Percentiles rank a stretch among this genome's conserved stretches.
These are phyloP conservation scores for Drosophila macrothrix DNA, from an alignment of 2,888 invertebrate species.

Conservation along the genomic window DNA sequence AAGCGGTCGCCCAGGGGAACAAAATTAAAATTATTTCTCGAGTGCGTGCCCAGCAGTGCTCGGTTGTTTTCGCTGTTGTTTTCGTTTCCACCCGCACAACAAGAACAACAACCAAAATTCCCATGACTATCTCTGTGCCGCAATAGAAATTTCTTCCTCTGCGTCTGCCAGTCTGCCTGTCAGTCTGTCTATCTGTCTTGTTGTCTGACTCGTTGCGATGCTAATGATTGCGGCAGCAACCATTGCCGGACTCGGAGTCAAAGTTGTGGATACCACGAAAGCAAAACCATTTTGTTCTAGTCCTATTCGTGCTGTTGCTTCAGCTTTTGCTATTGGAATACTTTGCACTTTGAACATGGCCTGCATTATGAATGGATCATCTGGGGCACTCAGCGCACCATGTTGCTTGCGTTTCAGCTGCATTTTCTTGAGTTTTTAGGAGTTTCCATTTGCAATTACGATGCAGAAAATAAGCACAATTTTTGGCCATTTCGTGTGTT, in stretches of 20 bases:
- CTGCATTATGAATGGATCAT: slow-evolving; percentile 73
- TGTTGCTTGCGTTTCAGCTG: slow-evolving; percentile 50
- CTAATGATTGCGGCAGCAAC: slow-evolving; percentile 60
- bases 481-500: slow-evolving; percentile 62
- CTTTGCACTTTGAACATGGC: slow-evolving; percentile 72
- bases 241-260: slow-evolving; percentile 23
- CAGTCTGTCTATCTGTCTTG: slow-evolving; percentile 9
- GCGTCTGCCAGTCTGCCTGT: not conserved
- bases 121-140: slow-evolving; percentile 9
- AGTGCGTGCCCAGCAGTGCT: slow-evolving; percentile 38
- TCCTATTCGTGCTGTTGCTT: slow-evolving; percentile 3
- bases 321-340: slow-evolving; percentile 50
- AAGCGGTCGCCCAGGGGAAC: slow-evolving; percentile 9
- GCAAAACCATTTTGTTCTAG: slow-evolving; percentile 19
- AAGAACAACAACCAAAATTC: not conserved
- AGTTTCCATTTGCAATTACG: slow-evolving; percentile 57
- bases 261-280: slow-evolving; percentile 15
- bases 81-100: slow-evolving; percentile 5
- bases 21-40: slow-evolving; percentile 57
- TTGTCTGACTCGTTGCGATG: slow-evolving; percentile 57
- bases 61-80: slow-evolving; percentile 1
- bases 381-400: slow-evolving; percentile 10
- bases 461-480: slow-evolving; percentile 65
- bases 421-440: slow-evolving; percentile 50
- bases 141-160: slow-evolving; percentile 14